Conservation (phyloP, 1,140 invertebrate genomes). For the Brachionus manjavacas region DNA sequence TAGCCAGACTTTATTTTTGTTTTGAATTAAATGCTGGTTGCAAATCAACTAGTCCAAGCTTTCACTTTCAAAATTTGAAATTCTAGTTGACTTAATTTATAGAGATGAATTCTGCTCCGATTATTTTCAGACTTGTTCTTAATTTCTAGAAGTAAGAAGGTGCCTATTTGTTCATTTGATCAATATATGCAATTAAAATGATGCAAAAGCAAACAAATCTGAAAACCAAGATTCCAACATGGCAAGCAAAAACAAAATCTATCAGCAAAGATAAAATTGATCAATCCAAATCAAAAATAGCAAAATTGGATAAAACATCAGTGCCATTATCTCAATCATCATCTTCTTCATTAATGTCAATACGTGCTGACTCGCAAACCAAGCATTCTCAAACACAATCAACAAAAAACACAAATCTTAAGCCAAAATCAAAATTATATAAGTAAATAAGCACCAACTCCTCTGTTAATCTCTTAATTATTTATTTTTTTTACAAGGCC, state of each 20-base stretch:
- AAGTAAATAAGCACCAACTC: background rate
- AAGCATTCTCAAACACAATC: slow-evolving; percentile 29
- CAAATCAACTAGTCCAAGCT: background rate
- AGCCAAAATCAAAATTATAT: slow-evolving; percentile 22
- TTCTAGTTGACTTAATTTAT: background rate
- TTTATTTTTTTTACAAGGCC: slow-evolving; percentile 3
- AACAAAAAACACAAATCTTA: slow-evolving; percentile 26
- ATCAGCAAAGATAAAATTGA: background rate
- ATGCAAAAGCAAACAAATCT: slow-evolving; percentile 8
- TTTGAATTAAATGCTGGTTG: background rate
- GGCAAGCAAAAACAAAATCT: slow-evolving; percentile 10
- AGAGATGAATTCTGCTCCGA: slow-evolving; percentile 13
- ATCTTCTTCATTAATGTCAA: slow-evolving; percentile 28
- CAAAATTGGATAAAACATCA: slow-evolving; percentile 17
- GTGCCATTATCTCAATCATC: background rate
- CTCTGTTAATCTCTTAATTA: background rate
- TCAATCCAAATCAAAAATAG: background rate
- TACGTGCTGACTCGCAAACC: slow-evolving; percentile 21
- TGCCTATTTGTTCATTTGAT: background rate
- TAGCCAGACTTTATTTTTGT: background rate
- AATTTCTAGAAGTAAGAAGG: background rate
- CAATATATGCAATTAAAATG: slow-evolving; percentile 25
- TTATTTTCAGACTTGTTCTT: background rate
- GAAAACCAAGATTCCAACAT: slow-evolving; percentile 19
- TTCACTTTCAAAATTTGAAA: background rate